These are phyloP conservation scores for Polyploca ridens DNA, from an alignment of 2,888 invertebrate species.

Conservation along the genomic window DNA sequence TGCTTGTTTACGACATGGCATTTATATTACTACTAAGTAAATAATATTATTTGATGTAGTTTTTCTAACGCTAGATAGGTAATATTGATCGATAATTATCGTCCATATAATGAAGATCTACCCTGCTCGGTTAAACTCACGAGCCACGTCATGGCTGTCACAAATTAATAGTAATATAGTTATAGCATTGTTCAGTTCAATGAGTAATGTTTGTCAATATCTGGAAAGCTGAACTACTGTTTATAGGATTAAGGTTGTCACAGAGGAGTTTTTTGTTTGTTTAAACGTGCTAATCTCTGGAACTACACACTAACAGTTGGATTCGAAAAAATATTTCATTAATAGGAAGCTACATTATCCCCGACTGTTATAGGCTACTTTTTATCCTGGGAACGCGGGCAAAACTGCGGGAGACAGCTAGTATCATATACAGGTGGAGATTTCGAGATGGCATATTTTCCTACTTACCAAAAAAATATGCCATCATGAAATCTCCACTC, in stretches of 20 bases:
- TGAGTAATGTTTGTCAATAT: not conserved
- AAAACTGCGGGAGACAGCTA: no score
- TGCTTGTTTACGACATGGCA: not conserved
- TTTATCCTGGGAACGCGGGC: no score
- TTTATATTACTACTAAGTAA: not conserved
- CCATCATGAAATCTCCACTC: no score
- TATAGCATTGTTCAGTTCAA: not conserved
- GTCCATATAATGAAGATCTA: not conserved
- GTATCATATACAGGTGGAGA: no score
- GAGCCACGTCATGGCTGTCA: not conserved
- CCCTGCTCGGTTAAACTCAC: not conserved
- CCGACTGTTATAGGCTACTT: no score
- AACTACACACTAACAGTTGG: no score
- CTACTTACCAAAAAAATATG: no score
- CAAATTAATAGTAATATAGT: not conserved
- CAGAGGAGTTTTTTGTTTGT: no score
- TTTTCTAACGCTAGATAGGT: not conserved
- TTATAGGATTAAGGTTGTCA: not conserved
- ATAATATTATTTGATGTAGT: not conserved
- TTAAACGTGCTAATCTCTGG: no score
- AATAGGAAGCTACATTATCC: no score
- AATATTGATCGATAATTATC: not conserved
- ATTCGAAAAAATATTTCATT: no score
- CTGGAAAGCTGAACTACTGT: not conserved
- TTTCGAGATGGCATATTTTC: no score